A percentile compares a stretch with the other conserved stretches of the same genome.
phyloP scores from a whole-genome alignment of 2,888 invertebrate genomes.

The Axea sp. region DNA sequence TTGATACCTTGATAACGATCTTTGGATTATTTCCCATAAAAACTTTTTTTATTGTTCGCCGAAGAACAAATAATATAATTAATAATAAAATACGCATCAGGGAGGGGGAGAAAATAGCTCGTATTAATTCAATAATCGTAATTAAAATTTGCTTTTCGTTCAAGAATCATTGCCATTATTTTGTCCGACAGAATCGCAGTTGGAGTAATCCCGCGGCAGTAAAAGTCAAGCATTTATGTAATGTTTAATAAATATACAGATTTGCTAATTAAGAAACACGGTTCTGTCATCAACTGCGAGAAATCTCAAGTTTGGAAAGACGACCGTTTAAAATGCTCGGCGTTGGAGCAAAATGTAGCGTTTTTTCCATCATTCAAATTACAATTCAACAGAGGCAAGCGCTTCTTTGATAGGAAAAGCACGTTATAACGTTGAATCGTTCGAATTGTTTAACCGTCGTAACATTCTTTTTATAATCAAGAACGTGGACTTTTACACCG shows the following conservation, averaged over 20 bases:
- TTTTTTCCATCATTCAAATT: too few relatives aligned
- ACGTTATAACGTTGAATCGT: too few relatives aligned
- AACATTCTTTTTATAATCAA: too few relatives aligned
- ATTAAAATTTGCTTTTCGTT: slow-evolving; percentile 28
- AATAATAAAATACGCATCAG: slow-evolving; percentile 7
- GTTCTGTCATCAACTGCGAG: slow-evolving; percentile 33
- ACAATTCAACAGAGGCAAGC: too few relatives aligned
- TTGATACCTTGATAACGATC: slow-evolving; percentile 54
- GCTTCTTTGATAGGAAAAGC: too few relatives aligned
- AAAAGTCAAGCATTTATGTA: slow-evolving; percentile 50
- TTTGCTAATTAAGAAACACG: slow-evolving; percentile 40
- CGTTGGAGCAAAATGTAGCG: too few relatives aligned
- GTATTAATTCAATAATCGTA: slow-evolving; percentile 46
- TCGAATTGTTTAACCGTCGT: too few relatives aligned
- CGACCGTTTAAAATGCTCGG: slow-evolving; percentile 20
- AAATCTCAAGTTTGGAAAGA: slow-evolving; percentile 26
- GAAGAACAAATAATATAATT: slow-evolving; percentile 45
- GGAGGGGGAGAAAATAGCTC: slow-evolving; percentile 10
- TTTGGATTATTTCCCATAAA: slow-evolving; percentile 55
- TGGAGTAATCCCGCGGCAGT: slow-evolving; percentile 42
- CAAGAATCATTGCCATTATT: slow-evolving; percentile 27
- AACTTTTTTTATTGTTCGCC: slow-evolving; percentile 50
- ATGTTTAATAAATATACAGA: slow-evolving; percentile 48
- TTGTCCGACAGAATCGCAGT: slow-evolving; percentile 37
- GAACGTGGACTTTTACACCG: too few relatives aligned